Percentiles rank a stretch among this genome's conserved stretches.
phyloP scores from a whole-genome alignment of 2,888 invertebrate genomes.

The Thysanoteuthis rhombus region DNA sequence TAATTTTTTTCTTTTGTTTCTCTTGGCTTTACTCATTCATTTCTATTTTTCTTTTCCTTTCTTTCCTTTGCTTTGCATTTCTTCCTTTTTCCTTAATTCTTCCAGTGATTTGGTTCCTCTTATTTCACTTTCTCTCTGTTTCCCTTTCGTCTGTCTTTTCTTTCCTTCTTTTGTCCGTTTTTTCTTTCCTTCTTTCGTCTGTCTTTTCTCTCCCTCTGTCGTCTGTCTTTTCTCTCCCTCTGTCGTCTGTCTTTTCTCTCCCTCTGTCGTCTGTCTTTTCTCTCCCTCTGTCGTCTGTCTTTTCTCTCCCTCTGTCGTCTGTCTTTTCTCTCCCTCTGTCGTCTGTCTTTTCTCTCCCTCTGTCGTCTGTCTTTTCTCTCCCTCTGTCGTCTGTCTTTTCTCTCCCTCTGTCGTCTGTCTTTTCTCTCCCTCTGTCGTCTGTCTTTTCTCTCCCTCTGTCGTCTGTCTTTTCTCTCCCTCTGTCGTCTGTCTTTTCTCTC shows the following conservation, averaged over 20 bases:
- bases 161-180: background rate
- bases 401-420: rapidly evolving
- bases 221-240: too few species aligned
- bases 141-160: background rate
- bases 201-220: too few species aligned
- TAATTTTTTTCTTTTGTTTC: background rate
- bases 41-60: background rate
- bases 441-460: background rate
- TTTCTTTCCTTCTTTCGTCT: background rate
- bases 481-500: rapidly evolving
- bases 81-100: background rate
- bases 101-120: background rate
- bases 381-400: background rate
- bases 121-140: background rate
- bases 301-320: background rate
- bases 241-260: background rate
- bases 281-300: background rate
- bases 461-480: background rate
- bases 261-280: background rate
- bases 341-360: rapidly evolving
- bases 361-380: too few species aligned
- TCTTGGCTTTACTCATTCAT: background rate
- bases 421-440: rapidly evolving
- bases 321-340: background rate
- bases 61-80: background rate